Evolutionary conservation across 2,797 vertebrate species (phyloP).

Genomic region (Cyclura pinguis): DNA sequence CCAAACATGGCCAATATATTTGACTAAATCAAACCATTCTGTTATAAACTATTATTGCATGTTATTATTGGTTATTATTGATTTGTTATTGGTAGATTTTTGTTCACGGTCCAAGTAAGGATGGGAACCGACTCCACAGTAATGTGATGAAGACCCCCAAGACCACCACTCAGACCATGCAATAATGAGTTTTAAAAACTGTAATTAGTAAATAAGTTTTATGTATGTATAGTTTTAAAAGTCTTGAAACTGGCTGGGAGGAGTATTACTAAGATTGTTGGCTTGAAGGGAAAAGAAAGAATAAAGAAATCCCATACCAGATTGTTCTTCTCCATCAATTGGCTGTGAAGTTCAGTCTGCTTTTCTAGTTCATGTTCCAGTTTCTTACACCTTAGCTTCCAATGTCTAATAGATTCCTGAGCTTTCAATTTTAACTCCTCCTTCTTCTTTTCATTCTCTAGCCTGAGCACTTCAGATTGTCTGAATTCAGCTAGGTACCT

Average conservation of each 20-base stretch:
- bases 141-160: too few species aligned
- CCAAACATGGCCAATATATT: background rate
- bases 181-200: background rate
- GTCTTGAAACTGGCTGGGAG: background rate
- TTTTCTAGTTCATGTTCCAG: slow-evolving; percentile 87
- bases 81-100: too few species aligned
- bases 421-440: slow-evolving; percentile 91
- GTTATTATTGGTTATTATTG: too few species aligned
- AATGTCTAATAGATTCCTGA: slow-evolving; percentile 89
- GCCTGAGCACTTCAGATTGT: slow-evolving; percentile 82
- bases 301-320: slow-evolving; percentile 77
- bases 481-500: slow-evolving; percentile 76
- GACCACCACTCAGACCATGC: too few species aligned
- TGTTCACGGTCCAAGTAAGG: too few species aligned
- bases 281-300: background rate
- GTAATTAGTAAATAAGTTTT: background rate
- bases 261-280: background rate
- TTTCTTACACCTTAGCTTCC: slow-evolving; percentile 91
- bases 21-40: background rate
- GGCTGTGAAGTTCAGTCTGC: slow-evolving; percentile 73
- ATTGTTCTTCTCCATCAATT: slow-evolving; percentile 79
- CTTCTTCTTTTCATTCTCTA: slow-evolving; percentile 84
- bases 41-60: background rate
- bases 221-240: background rate
- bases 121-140: too few species aligned